Base-by-base conservation (phyloP, 2,888 invertebrate genomes). In the Tribolium freemani region DNA sequence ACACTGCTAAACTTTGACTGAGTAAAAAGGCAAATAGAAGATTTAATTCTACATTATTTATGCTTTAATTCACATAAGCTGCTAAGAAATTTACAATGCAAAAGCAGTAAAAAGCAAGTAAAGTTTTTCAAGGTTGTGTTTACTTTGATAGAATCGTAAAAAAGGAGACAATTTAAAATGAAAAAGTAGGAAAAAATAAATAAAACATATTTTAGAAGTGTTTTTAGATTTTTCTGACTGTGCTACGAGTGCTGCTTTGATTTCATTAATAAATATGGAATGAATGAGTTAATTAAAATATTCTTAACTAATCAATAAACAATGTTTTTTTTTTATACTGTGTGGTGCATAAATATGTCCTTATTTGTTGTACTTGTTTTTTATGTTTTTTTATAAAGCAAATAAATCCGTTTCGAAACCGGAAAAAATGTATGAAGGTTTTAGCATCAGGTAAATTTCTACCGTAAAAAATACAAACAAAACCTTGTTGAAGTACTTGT, bases 401-500 rank as follows among this genome's bases (percentile, higher is more conserved):
- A 38, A 38, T 38, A 38, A 38, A 38, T 38, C 8, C 2, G 9
- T n/a, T 38, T 5, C 8, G 8, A 38, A 38, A 38, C 38, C 8
- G 38, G 38, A 38, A 38, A 38, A 38, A 38, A 38, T 31, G 26
- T 26, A 26, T 38, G 38, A 38, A 38, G 38, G 38, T 38, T 38
- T 38, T 38, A 38, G 9, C 38, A 8, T 8, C 38, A 38, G 38
- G 38, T 38, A 38, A 38, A 38, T 9, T 31, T 38, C 38, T 38
- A 38, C 38, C 38, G 38, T 38, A 38, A 38, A 38, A 61, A 20
- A 31, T 30, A 63, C 13, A 13, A 31, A 13, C 21, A 63, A 51
- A 51, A 51, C 54, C 31, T 54, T 56, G 56, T 16, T 26, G n/a
- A 54, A 54, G 13, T 56, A 56, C 38, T 10, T 51, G 51, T 20